phyloP scores from a whole-genome alignment of 1,140 invertebrate species.

The Trypoxylus dichotomus region DNA sequence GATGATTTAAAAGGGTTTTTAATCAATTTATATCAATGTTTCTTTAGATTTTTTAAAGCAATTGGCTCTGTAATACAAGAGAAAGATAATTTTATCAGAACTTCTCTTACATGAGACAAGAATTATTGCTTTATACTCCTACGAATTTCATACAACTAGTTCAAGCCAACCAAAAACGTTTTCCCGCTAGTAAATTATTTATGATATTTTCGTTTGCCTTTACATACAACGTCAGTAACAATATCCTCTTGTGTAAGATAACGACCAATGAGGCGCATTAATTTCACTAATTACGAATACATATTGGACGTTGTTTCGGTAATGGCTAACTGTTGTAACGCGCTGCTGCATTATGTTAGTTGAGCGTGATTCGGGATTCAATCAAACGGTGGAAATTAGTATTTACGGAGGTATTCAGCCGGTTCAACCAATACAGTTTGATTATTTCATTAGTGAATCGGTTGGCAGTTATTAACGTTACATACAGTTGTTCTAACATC shows the following conservation, averaged over 20 bases:
- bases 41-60: too few relatives aligned
- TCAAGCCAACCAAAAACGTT: too few relatives aligned
- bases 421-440: neutral
- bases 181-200: neutral
- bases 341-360: neutral
- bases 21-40: too few relatives aligned
- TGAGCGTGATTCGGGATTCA: neutral
- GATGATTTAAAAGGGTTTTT: too few relatives aligned
- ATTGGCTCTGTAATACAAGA: too few relatives aligned
- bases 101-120: too few relatives aligned
- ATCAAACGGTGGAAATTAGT: neutral
- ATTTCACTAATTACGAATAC: neutral
- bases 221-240: neutral
- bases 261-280: neutral
- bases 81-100: too few relatives aligned
- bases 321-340: constrained; percentile 12
- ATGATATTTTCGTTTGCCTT: neutral
- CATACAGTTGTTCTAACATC: neutral
- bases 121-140: too few relatives aligned
- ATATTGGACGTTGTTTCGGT: neutral
- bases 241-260: neutral
- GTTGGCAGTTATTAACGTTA: neutral
- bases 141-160: too few relatives aligned
- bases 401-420: neutral
- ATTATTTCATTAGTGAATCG: neutral